Conservation (phyloP, 1,140 invertebrate species). For the Theocolax elegans region DNA sequence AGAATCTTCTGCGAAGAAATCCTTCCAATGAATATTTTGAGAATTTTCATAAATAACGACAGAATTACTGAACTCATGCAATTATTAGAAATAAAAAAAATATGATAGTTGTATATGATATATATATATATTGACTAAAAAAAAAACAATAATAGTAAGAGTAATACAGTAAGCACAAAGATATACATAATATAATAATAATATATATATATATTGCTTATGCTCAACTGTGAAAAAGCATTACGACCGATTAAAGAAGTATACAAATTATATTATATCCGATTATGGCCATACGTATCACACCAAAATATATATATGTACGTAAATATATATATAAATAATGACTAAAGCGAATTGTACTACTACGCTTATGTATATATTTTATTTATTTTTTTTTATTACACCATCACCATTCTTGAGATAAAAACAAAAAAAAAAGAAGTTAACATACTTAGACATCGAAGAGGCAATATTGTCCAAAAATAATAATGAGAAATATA, state of each 20-base stretch:
- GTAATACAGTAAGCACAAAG: conserved; percentile 47
- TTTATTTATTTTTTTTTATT: no score
- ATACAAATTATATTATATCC: conserved; percentile 24
- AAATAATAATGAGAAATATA: conserved; percentile 10
- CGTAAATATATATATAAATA: no score
- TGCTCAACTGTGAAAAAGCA: conserved; percentile 45
- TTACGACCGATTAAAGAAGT: conserved; percentile 40
- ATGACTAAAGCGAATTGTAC: conserved; percentile 32
- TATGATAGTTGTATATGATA: no score
- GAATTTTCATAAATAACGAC: conserved; percentile 14
- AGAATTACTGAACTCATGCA: conserved; percentile 39
- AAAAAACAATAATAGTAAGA: no score
- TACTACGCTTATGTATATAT: conserved; percentile 16
- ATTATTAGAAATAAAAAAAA: conserved; percentile 43
- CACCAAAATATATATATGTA: no score
- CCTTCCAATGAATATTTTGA: conserved; percentile 10
- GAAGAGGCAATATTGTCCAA: no score
- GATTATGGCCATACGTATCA: conserved; percentile 23
- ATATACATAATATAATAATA: no score
- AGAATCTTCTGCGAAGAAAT: conserved; percentile 23
- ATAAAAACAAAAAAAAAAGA: conserved; percentile 11
- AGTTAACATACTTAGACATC: no score
- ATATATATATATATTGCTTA: no score
- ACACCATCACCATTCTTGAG: conserved; percentile 32
- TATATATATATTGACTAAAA: no score